Percentiles rank a stretch among this genome's conserved stretches.
phyloP scores from a whole-genome alignment of 2,113 vertebrate species.

The Capricornis sumatraensis region DNA sequence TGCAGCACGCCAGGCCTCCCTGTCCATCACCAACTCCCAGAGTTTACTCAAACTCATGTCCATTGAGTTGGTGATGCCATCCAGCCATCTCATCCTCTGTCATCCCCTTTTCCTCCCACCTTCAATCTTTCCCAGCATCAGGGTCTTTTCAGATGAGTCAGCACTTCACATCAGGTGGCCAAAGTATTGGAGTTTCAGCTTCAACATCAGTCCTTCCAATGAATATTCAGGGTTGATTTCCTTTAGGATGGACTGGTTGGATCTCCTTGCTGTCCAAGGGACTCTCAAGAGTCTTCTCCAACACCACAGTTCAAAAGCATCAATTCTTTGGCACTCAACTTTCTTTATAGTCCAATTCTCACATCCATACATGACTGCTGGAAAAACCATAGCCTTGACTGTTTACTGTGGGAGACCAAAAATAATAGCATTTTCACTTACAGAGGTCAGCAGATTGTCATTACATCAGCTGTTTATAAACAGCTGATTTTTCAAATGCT shows the following conservation, averaged over 20 bases:
- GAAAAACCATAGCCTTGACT: neutral
- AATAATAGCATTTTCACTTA: neutral
- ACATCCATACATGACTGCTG: neutral
- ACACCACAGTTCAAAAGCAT: neutral
- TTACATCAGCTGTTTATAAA: neutral
- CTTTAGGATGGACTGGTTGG: neutral
- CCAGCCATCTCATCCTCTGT: neutral
- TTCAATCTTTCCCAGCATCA: neutral
- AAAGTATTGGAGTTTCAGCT: neutral
- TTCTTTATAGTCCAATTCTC: neutral
- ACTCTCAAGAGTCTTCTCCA: neutral
- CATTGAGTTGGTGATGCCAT: neutral
- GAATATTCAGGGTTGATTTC: neutral
- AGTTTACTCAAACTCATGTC: neutral
- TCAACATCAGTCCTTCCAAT: neutral
- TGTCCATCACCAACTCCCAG: neutral
- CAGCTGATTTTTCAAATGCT: neutral
- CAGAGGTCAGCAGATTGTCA: neutral
- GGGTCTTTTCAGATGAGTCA: neutral
- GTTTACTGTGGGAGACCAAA: neutral
- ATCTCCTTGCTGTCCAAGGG: neutral
- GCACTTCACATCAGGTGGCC: neutral
- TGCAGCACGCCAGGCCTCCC: neutral
- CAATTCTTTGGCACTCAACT: rapidly evolving
- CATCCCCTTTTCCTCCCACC: neutral